Evolutionary conservation across 1,140 invertebrate genomes (phyloP).

Genomic region (Chelonus insularis): DNA sequence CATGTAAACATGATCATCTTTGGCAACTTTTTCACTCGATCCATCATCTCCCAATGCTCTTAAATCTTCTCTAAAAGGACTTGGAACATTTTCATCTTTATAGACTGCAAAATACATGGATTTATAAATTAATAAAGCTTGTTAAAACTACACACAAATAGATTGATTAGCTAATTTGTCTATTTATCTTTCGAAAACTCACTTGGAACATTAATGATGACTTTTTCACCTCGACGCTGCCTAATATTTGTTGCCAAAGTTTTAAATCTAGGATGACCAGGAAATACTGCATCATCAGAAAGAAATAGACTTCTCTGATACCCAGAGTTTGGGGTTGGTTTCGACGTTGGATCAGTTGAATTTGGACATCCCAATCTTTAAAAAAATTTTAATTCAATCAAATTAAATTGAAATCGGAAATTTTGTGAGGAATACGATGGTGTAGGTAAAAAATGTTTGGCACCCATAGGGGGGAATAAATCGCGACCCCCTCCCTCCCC

Average conservation of each 20-base stretch:
- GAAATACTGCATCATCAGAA: conserved; percentile 92
- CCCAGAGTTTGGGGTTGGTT: conserved; percentile 73
- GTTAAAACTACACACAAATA: no score
- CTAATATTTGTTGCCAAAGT: conserved; percentile 94
- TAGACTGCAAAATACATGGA: conserved; percentile 80
- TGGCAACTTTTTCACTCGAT: conserved; percentile 65
- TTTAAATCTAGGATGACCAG: conserved; percentile 93
- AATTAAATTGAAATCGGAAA: background rate
- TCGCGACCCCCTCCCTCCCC: no score
- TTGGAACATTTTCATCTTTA: conserved; percentile 79
- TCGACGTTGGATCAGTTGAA: conserved; percentile 82
- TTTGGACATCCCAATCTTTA: conserved; percentile 80
- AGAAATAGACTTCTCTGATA: conserved; percentile 90
- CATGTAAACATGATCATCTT: conserved; percentile 90
- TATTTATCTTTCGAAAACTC: conserved; percentile 43
- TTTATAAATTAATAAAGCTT: no score
- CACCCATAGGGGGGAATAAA: no score
- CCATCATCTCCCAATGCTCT: conserved; percentile 69
- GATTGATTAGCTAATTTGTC: no score
- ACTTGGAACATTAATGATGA: conserved; percentile 95
- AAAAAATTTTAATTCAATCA: conserved; percentile 16
- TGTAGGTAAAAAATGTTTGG: no score
- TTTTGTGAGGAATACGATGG: no score
- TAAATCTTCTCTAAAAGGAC: conserved; percentile 78
- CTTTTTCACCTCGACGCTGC: conserved; percentile 88